Conservation (phyloP, 2,797 vertebrate species). For the Pangasius macronema region DNA sequence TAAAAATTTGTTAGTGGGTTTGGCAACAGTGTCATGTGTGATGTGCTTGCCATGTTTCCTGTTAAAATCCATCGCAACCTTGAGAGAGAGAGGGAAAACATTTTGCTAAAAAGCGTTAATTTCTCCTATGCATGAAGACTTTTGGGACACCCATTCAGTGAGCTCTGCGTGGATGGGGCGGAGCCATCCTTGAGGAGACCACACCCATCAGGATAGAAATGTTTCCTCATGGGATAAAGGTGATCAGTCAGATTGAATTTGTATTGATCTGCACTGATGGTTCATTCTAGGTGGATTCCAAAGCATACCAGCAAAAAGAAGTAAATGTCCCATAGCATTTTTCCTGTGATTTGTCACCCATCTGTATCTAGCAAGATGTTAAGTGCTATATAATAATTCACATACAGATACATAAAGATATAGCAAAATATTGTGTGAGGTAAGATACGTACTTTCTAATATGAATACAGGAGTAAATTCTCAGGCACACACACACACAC, state of each 20-base stretch:
- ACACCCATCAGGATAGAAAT: not conserved
- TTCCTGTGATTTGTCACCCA: not conserved
- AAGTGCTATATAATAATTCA: not conserved
- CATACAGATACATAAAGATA: not conserved
- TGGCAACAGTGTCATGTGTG: too few species aligned
- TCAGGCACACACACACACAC: not conserved
- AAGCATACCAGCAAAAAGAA: not conserved
- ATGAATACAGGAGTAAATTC: too few species aligned
- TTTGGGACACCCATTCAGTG: not conserved
- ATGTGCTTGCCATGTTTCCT: too few species aligned
- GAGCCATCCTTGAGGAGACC: not conserved
- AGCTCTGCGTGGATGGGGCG: not conserved
- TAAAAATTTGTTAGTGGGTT: too few species aligned
- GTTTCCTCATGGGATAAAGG: not conserved
- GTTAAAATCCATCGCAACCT: too few species aligned
- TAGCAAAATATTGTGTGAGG: not conserved
- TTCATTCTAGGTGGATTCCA: not conserved
- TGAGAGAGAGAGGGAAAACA: too few species aligned
- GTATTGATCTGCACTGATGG: not conserved
- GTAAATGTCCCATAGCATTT: not conserved
- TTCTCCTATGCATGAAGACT: too few species aligned
- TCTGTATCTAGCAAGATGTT: not conserved
- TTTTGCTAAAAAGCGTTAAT: too few species aligned
- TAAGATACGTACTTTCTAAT: not conserved
- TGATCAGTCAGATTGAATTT: not conserved